A percentile compares a stretch with the other conserved stretches of the same genome.
Evolutionary conservation across 2,888 invertebrate species (phyloP).

Genomic region (Sturmia bella): DNA sequence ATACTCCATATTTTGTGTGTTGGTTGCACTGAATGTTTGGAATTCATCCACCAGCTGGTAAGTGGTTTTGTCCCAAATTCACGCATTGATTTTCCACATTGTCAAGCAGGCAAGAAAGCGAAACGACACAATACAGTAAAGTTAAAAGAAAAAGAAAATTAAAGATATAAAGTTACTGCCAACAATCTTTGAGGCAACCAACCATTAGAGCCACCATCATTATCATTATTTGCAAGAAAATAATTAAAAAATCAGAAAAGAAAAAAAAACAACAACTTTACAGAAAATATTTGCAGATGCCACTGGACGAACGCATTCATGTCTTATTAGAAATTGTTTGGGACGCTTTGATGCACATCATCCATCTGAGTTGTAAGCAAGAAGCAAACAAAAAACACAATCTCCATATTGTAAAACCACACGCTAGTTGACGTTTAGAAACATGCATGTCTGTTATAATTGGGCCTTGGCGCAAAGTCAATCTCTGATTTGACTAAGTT

Average conservation of each 20-base stretch:
- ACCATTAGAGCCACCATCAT: constrained; percentile 64
- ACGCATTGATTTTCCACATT: constrained; percentile 78
- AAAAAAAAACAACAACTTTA: background rate
- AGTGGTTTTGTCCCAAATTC: constrained; percentile 75
- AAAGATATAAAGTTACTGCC: constrained; percentile 31
- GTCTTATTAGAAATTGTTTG: constrained; percentile 46
- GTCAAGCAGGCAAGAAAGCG: constrained; percentile 78
- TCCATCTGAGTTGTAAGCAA: constrained; percentile 10
- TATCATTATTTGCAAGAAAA: constrained; percentile 66
- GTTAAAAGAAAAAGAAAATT: constrained; percentile 29
- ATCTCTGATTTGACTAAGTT: background rate
- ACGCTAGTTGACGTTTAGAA: constrained; percentile 62
- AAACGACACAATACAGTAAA: constrained; percentile 71
- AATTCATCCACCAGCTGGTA: constrained; percentile 37
- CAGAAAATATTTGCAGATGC: constrained; percentile 53
- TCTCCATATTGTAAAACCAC: constrained; percentile 51
- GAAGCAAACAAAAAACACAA: constrained; percentile 7
- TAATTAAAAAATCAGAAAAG: constrained; percentile 25
- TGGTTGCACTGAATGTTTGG: constrained; percentile 16
- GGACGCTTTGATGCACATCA: constrained; percentile 66
- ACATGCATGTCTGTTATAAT: constrained; percentile 4
- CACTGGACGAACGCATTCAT: constrained; percentile 66
- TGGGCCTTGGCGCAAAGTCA: background rate
- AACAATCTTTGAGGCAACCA: constrained; percentile 62
- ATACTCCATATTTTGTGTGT: constrained; percentile 25